These are phyloP conservation scores for Eucidaris tribuloides DNA, from an alignment of 35 echinoderm and acorn worm species.

Conservation along the genomic window DNA sequence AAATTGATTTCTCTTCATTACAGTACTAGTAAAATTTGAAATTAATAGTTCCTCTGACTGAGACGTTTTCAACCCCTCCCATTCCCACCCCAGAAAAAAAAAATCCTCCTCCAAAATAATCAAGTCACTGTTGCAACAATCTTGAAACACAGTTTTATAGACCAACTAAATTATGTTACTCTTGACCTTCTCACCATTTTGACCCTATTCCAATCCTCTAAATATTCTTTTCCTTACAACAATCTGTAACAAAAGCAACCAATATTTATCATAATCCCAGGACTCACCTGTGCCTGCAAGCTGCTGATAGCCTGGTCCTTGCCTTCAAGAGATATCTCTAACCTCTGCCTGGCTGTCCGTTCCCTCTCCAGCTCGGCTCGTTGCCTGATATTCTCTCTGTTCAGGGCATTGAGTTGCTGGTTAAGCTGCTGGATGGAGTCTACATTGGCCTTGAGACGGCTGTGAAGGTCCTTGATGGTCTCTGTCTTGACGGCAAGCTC, in stretches of 20 bases:
- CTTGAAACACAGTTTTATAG: too few relatives aligned
- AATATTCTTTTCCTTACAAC: background rate
- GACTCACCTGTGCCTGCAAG: constrained; percentile 73
- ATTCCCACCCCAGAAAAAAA: too few relatives aligned
- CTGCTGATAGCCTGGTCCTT: constrained; percentile 54
- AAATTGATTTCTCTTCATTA: background rate
- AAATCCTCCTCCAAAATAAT: too few relatives aligned
- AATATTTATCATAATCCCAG: too few relatives aligned
- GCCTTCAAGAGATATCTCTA: constrained; percentile 69
- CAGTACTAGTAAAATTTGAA: background rate
- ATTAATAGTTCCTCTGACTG: background rate
- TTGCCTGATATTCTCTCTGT: constrained; percentile 71
- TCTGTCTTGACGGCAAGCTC: constrained; percentile 80
- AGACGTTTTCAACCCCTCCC: too few relatives aligned
- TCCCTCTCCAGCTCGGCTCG: constrained; percentile 79
- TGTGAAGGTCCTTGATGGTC: constrained; percentile 91
- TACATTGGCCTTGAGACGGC: constrained; percentile 75
- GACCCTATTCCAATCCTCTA: background rate
- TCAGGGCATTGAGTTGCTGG: constrained; percentile 78
- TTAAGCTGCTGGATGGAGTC: constrained; percentile 91
- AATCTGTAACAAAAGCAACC: background rate
- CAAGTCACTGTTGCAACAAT: background rate
- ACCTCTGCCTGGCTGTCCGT: constrained; percentile 46
- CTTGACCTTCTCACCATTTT: background rate
- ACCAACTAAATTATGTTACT: too few relatives aligned